Percentiles rank a stretch among this genome's conserved stretches.
These are phyloP conservation scores for Yasuhikotakia modesta DNA, from an alignment of 2,797 vertebrate genomes.

Conservation along the genomic window DNA sequence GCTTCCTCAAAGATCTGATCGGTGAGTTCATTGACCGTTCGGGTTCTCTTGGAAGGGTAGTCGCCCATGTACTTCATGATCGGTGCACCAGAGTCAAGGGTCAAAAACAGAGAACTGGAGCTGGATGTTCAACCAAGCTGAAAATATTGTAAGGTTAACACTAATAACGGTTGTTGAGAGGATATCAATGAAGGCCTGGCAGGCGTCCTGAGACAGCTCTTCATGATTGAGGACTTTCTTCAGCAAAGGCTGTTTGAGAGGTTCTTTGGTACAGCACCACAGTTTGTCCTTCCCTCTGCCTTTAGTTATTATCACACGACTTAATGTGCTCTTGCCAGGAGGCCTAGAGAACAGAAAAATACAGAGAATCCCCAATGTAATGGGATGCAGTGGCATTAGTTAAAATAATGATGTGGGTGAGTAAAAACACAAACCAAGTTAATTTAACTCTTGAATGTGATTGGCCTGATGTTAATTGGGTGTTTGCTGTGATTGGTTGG, in stretches of 20 bases:
- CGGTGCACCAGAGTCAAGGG: constrained; percentile 72
- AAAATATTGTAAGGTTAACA: neutral
- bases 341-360: constrained; percentile 73
- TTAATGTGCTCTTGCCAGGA: constrained; percentile 93
- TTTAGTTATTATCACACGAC: constrained; percentile 93
- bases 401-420: neutral
- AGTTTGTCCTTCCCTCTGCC: constrained; percentile 90
- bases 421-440: neutral
- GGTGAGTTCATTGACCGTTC: constrained; percentile 92
- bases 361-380: neutral
- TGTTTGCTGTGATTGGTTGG: too few species aligned
- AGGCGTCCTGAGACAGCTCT: constrained; percentile 92
- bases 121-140: neutral
- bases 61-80: constrained; percentile 98
- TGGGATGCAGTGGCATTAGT: too few species aligned
- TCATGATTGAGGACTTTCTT: constrained; percentile 92
- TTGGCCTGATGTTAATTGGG: too few species aligned
- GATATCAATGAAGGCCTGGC: constrained; percentile 96
- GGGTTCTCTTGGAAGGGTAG: constrained; percentile 92
- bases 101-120: neutral
- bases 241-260: constrained; percentile 90
- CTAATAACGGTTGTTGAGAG: constrained; percentile 53
- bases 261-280: constrained; percentile 94
- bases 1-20: constrained; percentile 98
- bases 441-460: too few species aligned